A percentile compares a stretch with the other conserved stretches of the same genome.
phyloP scores from a whole-genome alignment of 1,140 invertebrate species.

The Ceratosolen solmsi region DNA sequence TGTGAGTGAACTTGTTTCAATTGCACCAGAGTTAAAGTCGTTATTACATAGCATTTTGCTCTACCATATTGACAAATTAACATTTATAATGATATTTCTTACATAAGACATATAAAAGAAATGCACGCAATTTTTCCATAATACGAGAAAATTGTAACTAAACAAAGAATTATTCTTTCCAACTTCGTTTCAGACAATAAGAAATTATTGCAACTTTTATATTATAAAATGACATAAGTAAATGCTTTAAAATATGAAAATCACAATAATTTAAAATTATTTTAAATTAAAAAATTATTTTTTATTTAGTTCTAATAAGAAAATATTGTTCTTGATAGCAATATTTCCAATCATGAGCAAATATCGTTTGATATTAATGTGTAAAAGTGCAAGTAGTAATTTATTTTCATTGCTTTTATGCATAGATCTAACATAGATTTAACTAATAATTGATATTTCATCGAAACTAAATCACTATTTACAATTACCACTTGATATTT shows the following conservation, averaged over 20 bases:
- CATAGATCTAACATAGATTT: conserved; percentile 31
- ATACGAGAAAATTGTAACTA: background rate
- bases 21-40: conserved; percentile 28
- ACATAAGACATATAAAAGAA: conserved; percentile 25
- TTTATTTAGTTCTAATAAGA: conserved; percentile 13
- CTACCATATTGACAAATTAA: conserved; percentile 3
- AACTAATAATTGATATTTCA: conserved; percentile 16
- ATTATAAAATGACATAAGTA: background rate
- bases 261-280: conserved; percentile 11
- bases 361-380: conserved; percentile 2
- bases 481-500: conserved; percentile 8
- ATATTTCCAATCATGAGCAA: conserved; percentile 18
- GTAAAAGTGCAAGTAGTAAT: conserved; percentile 35
- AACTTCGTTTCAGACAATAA: background rate
- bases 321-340: conserved; percentile 8
- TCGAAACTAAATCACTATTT: conserved; percentile 39
- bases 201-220: background rate
- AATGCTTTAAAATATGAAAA: background rate
- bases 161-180: too few species aligned
- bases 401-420: conserved; percentile 21
- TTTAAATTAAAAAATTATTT: conserved; percentile 3
- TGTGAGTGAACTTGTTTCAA: conserved; percentile 50
- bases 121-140: background rate
- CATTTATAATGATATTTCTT: background rate
- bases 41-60: conserved; percentile 46